phyloP scores from a whole-genome alignment of 2,888 invertebrate species.

The Parapristionchus giblindavisi region DNA sequence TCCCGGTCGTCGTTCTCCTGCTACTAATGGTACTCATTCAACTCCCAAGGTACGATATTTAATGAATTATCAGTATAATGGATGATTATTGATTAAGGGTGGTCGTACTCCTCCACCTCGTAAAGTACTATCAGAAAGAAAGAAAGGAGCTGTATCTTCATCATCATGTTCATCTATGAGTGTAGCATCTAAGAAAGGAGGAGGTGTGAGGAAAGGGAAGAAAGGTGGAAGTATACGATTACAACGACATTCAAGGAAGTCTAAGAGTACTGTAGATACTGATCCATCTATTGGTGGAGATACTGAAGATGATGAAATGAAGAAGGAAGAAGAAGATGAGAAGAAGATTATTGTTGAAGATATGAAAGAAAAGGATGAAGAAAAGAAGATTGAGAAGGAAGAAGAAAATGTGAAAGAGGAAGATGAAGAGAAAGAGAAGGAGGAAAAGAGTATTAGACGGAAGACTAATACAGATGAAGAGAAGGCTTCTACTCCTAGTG shows the following conservation, averaged over 20 bases:
- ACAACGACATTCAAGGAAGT: constrained; percentile 5
- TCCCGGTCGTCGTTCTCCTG: not conserved
- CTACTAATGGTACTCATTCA: not conserved
- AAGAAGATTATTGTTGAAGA: constrained; percentile 19
- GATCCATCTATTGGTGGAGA: constrained; percentile 7
- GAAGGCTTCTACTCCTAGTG: not conserved
- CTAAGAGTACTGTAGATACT: not conserved
- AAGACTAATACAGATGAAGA: too few relatives aligned
- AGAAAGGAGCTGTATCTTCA: not conserved
- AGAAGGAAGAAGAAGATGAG: constrained; percentile 5
- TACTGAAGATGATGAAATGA: constrained; percentile 18
- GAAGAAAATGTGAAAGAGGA: constrained; percentile 12
- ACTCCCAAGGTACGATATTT: not conserved
- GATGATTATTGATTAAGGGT: not conserved
- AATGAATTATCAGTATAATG: not conserved
- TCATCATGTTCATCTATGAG: not conserved
- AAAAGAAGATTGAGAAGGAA: not conserved
- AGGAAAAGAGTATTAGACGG: constrained; percentile 16
- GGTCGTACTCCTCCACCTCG: not conserved
- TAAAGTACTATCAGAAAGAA: not conserved
- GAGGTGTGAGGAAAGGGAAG: not conserved
- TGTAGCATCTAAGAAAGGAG: not conserved
- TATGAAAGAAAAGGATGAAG: constrained; percentile 23
- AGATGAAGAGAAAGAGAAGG: constrained; percentile 7
- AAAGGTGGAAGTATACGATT: constrained; percentile 12